Percentiles rank a stretch among this genome's conserved stretches.
These are phyloP conservation scores for Poicephalus meyeri DNA, from an alignment of 2,113 vertebrate genomes.

Conservation along the genomic window DNA sequence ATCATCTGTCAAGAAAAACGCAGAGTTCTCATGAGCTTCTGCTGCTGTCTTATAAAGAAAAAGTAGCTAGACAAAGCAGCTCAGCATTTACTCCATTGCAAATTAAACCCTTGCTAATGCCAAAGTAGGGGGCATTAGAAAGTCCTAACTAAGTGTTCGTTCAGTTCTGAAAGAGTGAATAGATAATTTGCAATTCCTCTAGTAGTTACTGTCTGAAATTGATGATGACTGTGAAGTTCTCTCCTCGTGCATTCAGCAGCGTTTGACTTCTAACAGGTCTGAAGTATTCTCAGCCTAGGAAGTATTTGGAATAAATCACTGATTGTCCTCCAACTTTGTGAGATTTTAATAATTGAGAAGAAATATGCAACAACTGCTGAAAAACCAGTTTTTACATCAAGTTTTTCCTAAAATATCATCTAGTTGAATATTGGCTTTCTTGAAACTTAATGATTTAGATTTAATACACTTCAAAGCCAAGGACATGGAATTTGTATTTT, in stretches of 20 bases:
- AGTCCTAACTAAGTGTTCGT: neutral
- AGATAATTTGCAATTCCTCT: neutral
- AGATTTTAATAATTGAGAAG: neutral
- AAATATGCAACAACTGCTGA: neutral
- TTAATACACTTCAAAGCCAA: neutral
- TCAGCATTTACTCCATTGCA: neutral
- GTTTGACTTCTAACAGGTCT: neutral
- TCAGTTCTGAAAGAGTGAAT: neutral
- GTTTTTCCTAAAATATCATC: neutral
- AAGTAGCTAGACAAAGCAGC: neutral
- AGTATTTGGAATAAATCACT: neutral
- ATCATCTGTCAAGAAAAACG: constrained; percentile 71
- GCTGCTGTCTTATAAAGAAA: neutral
- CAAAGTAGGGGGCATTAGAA: neutral
- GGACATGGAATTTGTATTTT: neutral
- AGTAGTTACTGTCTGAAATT: neutral
- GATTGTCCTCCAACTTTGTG: no score
- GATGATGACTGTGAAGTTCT: neutral
- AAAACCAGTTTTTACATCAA: neutral
- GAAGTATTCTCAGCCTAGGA: neutral
- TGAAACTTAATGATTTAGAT: neutral
- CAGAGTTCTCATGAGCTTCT: neutral
- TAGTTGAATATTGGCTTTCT: neutral
- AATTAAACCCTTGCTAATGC: neutral
- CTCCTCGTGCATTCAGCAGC: neutral